Conservation (phyloP, 2,888 invertebrate species). For the Caenorhabditis sulstoni region DNA sequence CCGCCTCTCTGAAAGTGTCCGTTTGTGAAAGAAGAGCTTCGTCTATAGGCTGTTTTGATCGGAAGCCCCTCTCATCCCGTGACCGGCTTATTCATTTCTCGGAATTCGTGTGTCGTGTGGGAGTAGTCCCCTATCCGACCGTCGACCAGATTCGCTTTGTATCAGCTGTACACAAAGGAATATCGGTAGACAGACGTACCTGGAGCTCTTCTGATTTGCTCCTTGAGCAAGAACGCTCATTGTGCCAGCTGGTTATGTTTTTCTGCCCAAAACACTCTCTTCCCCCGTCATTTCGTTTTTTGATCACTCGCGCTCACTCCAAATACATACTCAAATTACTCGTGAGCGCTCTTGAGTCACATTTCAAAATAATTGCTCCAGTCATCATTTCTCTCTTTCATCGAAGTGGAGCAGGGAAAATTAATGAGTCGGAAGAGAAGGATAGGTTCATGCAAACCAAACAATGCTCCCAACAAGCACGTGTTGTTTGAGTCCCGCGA, state of each 20-base stretch:
- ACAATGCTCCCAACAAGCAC: slow-evolving; percentile 35
- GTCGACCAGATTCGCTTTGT: neutral
- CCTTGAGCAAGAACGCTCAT: neutral
- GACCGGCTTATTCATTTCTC: too few species aligned
- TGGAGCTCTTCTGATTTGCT: neutral
- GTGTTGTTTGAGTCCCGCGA: neutral
- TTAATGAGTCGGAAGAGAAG: slow-evolving; percentile 27
- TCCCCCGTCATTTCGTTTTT: neutral
- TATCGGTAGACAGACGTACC: neutral
- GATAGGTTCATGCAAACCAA: slow-evolving; percentile 29
- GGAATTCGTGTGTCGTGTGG: too few species aligned
- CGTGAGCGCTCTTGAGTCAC: slow-evolving; percentile 10
- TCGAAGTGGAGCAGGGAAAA: neutral
- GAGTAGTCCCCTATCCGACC: slow-evolving; percentile 5
- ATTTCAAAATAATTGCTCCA: slow-evolving; percentile 11
- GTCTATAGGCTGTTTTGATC: neutral
- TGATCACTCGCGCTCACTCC: neutral
- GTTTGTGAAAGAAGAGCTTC: neutral
- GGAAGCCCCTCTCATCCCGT: neutral
- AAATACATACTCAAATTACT: slow-evolving; percentile 2
- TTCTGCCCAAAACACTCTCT: neutral
- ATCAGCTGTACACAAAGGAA: too few species aligned
- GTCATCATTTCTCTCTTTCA: too few species aligned
- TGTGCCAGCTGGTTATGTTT: too few species aligned
- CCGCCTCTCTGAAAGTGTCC: neutral